phyloP scores from a whole-genome alignment of 2,797 vertebrate species.

The Aeoliscus strigatus region DNA sequence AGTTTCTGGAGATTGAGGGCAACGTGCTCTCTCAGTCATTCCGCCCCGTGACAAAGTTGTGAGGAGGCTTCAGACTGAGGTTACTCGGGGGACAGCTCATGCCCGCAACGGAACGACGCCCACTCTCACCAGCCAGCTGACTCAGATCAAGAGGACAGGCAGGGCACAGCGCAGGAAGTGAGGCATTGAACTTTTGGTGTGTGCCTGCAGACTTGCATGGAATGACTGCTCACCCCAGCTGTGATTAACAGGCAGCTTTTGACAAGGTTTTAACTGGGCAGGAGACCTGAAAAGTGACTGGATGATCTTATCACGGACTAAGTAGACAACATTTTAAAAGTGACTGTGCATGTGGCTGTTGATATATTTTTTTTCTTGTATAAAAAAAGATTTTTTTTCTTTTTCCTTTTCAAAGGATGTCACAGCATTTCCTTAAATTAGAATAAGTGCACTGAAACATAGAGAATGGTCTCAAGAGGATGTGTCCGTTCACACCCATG shows the following conservation, averaged over 20 bases:
- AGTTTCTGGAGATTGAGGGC: slow-evolving; percentile 5
- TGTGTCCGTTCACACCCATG: no score
- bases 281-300: slow-evolving; percentile 41
- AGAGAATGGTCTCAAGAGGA: no score
- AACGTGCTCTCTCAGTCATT: slow-evolving; percentile 28
- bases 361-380: no score
- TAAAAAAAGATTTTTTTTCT: no score
- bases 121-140: slow-evolving; percentile 45
- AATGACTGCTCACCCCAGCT: slow-evolving; percentile 20
- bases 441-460: no score
- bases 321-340: slow-evolving; percentile 31
- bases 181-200: slow-evolving; percentile 28
- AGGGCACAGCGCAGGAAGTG: slow-evolving; percentile 31
- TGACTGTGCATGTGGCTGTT: not conserved
- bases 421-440: no score
- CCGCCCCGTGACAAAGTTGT: slow-evolving; percentile 19
- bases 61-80: slow-evolving; percentile 19
- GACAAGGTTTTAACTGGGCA: slow-evolving; percentile 48
- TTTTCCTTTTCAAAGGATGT: no score
- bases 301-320: slow-evolving; percentile 40
- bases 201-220: slow-evolving; percentile 28
- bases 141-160: slow-evolving; percentile 56
- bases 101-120: slow-evolving; percentile 30
- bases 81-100: slow-evolving; percentile 32
- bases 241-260: slow-evolving; percentile 69